A percentile compares a stretch with the other conserved stretches of the same genome.
These are phyloP conservation scores for Asteroscopus sphinx DNA, from an alignment of 2,888 invertebrate genomes.

Conservation along the genomic window DNA sequence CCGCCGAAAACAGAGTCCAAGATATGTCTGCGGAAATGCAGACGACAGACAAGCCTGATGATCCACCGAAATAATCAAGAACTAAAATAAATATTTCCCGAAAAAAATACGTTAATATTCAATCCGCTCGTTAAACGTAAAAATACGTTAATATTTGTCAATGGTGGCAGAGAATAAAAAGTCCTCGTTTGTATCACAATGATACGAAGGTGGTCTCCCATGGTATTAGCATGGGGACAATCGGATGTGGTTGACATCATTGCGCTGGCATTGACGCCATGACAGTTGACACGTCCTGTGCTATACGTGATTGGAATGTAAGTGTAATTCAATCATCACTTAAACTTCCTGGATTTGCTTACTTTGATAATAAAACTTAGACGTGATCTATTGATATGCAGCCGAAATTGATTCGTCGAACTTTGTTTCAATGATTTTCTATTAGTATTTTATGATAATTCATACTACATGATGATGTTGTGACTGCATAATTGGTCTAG, in stretches of 20 bases:
- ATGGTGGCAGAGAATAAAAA: conserved; percentile 72
- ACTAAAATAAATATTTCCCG: neutral
- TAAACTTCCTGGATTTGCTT: conserved; percentile 65
- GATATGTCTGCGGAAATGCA: conserved; percentile 55
- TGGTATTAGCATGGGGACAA: conserved; percentile 79
- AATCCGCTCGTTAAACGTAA: conserved; percentile 70
- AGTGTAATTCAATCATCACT: conserved; percentile 49
- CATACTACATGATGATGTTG: no score
- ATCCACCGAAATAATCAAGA: conserved; percentile 22
- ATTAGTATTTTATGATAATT: neutral
- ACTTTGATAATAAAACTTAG: conserved; percentile 38
- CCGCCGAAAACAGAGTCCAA: conserved; percentile 20
- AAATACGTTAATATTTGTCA: conserved; percentile 67
- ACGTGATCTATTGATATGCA: conserved; percentile 24
- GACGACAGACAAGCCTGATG: conserved; percentile 21
- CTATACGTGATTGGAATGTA: conserved; percentile 76
- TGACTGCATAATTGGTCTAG: no score
- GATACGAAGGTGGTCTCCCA: conserved; percentile 72
- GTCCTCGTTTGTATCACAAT: conserved; percentile 63
- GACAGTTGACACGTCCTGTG: conserved; percentile 79
- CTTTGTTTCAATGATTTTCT: conserved; percentile 8
- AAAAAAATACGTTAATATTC: conserved; percentile 73
- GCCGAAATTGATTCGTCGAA: conserved; percentile 19
- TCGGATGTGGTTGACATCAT: conserved; percentile 80
- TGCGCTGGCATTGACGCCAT: conserved; percentile 69